phyloP scores from a whole-genome alignment of 2,113 vertebrate genomes.

The Mesitornis unicolor region DNA sequence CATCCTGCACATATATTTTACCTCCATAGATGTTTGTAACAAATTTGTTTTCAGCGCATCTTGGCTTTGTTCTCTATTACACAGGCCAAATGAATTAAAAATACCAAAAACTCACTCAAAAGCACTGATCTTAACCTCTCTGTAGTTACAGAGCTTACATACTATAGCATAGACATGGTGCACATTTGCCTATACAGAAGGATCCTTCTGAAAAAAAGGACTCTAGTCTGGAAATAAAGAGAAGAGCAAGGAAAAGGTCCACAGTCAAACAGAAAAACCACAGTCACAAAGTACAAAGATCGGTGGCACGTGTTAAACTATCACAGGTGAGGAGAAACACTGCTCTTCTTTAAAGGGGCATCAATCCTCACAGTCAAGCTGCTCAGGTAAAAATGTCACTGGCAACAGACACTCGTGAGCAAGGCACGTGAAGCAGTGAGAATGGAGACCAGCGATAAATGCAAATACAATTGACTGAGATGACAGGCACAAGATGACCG shows the following conservation, averaged over 20 bases:
- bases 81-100: background rate
- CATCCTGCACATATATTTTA: background rate
- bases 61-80: background rate
- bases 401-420: accelerated
- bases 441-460: background rate
- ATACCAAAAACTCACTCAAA: background rate
- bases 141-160: background rate
- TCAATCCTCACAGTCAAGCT: background rate
- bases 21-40: background rate
- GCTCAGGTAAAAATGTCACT: background rate
- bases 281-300: background rate
- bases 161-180: background rate
- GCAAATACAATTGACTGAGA: background rate
- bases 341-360: background rate
- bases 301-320: background rate
- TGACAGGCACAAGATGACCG: background rate
- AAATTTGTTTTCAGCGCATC: background rate
- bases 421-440: background rate
- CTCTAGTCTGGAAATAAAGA: background rate
- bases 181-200: background rate
- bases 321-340: background rate
- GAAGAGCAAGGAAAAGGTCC: background rate
- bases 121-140: background rate
- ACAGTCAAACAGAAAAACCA: background rate
- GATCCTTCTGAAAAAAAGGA: background rate